A percentile compares a stretch with the other conserved stretches of the same genome.
Conservation (phyloP, 2,113 vertebrate species). For the Dolichallabes microphthalmus region DNA sequence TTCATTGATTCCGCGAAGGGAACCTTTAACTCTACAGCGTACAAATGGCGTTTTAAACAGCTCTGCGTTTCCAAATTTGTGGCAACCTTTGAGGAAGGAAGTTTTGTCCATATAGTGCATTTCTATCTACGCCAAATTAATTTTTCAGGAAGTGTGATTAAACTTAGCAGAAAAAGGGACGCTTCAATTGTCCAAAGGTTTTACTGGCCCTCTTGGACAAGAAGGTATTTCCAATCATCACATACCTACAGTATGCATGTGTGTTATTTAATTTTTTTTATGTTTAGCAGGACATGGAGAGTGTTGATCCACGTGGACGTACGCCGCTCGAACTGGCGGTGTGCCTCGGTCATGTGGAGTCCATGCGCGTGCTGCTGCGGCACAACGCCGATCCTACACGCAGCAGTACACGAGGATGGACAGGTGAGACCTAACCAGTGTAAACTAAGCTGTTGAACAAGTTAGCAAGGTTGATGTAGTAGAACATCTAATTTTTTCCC, state of each 20-base stretch:
- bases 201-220: background rate
- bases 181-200: background rate
- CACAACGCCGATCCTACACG: conserved; percentile 84
- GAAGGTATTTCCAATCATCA: too few species aligned
- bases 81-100: background rate
- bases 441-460: background rate
- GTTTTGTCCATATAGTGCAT: background rate
- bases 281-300: conserved; percentile 81
- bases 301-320: conserved; percentile 84
- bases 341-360: conserved; percentile 89
- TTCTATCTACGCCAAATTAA: background rate
- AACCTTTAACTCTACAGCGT: background rate
- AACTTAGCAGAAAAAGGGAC: background rate
- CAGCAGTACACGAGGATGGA: conserved; percentile 85
- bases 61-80: background rate
- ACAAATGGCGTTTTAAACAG: background rate
- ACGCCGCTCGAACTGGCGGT: conserved; percentile 89
- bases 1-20: background rate
- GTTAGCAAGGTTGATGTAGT: background rate
- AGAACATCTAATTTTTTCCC: background rate
- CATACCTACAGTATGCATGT: background rate
- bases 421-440: conserved; percentile 69
- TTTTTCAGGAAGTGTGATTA: background rate
- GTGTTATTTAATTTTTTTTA: background rate
- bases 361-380: conserved; percentile 83